These are phyloP conservation scores for Drosophila murphyi DNA, from an alignment of 1,140 invertebrate genomes.

Conservation along the genomic window DNA sequence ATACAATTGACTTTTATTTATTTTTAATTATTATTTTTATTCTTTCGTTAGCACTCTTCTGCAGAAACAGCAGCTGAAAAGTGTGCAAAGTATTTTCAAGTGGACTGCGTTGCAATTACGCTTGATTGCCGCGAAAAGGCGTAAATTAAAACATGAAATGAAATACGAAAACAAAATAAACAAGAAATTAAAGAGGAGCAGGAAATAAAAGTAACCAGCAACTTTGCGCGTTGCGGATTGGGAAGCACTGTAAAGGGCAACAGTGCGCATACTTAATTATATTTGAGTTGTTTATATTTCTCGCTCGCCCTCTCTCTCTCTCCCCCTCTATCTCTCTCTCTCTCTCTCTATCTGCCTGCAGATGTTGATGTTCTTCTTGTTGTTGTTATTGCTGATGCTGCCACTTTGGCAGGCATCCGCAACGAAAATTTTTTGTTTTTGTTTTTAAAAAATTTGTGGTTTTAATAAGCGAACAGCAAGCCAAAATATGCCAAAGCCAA, in stretches of 20 bases:
- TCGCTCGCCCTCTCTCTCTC: background rate
- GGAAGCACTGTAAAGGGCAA: conserved; percentile 52
- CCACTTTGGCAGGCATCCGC: conserved; percentile 22
- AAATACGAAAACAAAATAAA: conserved; percentile 13
- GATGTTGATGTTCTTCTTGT: background rate
- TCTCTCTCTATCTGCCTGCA: no score
- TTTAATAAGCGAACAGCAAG: conserved; percentile 46
- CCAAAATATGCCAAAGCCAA: conserved; percentile 37
- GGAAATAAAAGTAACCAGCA: conserved; percentile 48
- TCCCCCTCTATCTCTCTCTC: background rate
- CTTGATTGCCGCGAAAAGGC: conserved; percentile 70
- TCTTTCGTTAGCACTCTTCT: background rate
- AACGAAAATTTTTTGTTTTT: conserved; percentile 36
- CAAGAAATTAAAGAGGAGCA: conserved; percentile 18
- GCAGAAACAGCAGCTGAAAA: conserved; percentile 6
- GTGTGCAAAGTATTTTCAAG: conserved; percentile 9
- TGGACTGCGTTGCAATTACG: conserved; percentile 56
- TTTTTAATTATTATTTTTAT: background rate
- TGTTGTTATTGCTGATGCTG: background rate
- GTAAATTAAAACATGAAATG: conserved; percentile 71
- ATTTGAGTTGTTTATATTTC: conserved; percentile 66
- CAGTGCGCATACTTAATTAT: conserved; percentile 79
- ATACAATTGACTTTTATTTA: background rate
- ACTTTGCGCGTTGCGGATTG: conserved; percentile 31
- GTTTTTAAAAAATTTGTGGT: conserved; percentile 54